Base-by-base conservation (phyloP, 2,888 invertebrate genomes). In the Aporophyla nigra region DNA sequence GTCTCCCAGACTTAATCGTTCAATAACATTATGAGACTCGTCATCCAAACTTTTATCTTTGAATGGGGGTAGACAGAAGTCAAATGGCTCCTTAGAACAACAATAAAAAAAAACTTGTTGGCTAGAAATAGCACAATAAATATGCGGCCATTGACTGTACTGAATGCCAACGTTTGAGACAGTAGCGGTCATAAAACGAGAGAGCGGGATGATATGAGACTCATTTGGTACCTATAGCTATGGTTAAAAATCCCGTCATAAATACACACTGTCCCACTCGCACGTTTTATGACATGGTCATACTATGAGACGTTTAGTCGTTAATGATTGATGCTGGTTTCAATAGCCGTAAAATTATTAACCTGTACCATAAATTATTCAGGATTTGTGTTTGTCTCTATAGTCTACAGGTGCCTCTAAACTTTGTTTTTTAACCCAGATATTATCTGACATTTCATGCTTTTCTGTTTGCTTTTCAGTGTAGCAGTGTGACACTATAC, bases 21-120 rank as follows among this genome's bases (percentile, higher is more conserved):
- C 90, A 90, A 91, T 91, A 90, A 88, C 90, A 87, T 86, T 90
- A 91, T 89, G 86, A 89, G 78, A 61, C 80, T 77, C 65, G 85
- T 86, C 72, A 81, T 81, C 78, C 56, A 77, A 66, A 74, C 56
- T 74, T 79, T 74, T 71, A 5, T 46, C 61, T 68, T 68, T 46
- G 51, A 14, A 54, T 24, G 24, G 27, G 27, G 19, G 12, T 33
- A 43, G 56, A 24, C 59, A 74, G 69, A 33, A 49, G 9, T 49
- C n/a, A 16, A 33, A 40, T 66, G 43, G 24, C 5, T 3, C 0
- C 33, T n/a, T n/a, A 9, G 14, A 61, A 73, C 7, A n/a, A 14
- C 24, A 5, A 24, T 33, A 14, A 16, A 33, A 16, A 33, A 69
- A 49, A n/a, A 7, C 21, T 67, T 33, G 33, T 33, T 33, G 33